Base-by-base conservation (phyloP, 2,113 vertebrate species). In the Colossoma macropomum region DNA sequence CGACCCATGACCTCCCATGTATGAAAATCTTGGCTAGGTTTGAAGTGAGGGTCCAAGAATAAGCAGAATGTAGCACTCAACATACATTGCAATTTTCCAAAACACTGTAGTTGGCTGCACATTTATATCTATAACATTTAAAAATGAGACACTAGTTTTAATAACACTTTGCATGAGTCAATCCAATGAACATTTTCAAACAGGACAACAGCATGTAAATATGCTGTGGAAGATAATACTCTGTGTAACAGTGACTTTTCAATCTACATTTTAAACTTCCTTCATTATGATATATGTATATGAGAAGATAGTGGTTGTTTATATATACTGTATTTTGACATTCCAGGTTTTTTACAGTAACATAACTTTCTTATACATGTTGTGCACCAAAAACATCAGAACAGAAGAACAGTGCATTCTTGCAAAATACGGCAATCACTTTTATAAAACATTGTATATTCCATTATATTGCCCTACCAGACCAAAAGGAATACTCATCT, bases 291-390 rank as follows among this genome's bases (percentile, higher is more conserved):
- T 82, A 68, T 75, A 68, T 82, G 32, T 41, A 70, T 38, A 70
- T 15, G 54, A 38, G 50, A 62, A 77, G 54, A 52, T 77, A 65
- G 34, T 82, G 71, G 0, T 19, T 76, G n/a, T 25, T 25, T 21
- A n/a, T 76, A 68, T 75, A 28, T 75, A 30, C 50, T 82, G 75
- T 77, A 70, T 66, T 45, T 30, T 81, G 32, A 77, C 66, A 68
- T 73, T 84, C 65, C 71, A 77, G 32, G 50, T 76, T 69, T 82
- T 56, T 62, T 72, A 81, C 72, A 74, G 59, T 65, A 74, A 82
- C 45, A 75, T 74, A 82, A 32, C 32, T 48, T 48, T 77, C 30
- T 73, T 12, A 80, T 66, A 70, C 60, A 69, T 34, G 10, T n/a
- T 73, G 69, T 63, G 17, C 66, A 50, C 41, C 48, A 25, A 60